A percentile compares a stretch with the other conserved stretches of the same genome.
phyloP scores from a whole-genome alignment of 1,140 invertebrate genomes.

The Piezodorus guildinii region DNA sequence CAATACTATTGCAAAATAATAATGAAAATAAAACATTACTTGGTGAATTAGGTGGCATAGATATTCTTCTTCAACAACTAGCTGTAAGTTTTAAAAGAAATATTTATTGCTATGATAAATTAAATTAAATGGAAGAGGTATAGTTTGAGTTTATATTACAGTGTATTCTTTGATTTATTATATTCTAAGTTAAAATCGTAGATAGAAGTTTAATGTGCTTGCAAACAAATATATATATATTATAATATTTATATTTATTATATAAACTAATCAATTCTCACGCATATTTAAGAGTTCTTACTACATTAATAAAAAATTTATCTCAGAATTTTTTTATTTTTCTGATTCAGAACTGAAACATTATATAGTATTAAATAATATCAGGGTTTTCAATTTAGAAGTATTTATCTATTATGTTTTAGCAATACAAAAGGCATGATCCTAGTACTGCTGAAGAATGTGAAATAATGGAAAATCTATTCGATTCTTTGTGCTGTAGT shows the following conservation, averaged over 20 bases:
- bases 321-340: no score
- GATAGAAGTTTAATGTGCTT: no score
- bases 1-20: slow-evolving; percentile 86
- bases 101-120: no score
- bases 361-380: slow-evolving; percentile 9
- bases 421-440: slow-evolving; percentile 92
- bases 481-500: slow-evolving; percentile 88
- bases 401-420: slow-evolving; percentile 27
- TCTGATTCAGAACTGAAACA: not conserved
- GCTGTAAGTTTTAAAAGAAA: slow-evolving; percentile 56
- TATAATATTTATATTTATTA: no score
- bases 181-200: no score
- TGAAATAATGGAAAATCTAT: slow-evolving; percentile 98
- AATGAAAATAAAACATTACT: slow-evolving; percentile 70
- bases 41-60: slow-evolving; percentile 90
- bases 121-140: no score
- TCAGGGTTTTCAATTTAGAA: no score
- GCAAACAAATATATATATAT: no score
- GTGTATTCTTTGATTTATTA: not conserved
- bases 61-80: slow-evolving; percentile 88
- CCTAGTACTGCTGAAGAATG: slow-evolving; percentile 81
- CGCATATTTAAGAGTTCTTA: no score
- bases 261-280: no score
- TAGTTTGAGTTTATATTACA: not conserved
- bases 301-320: no score